Evolutionary conservation across 1,140 invertebrate species (phyloP), one percentile per base, ranked within the genome.

Genomic region (Pseudomyrmex gracilis): DNA sequence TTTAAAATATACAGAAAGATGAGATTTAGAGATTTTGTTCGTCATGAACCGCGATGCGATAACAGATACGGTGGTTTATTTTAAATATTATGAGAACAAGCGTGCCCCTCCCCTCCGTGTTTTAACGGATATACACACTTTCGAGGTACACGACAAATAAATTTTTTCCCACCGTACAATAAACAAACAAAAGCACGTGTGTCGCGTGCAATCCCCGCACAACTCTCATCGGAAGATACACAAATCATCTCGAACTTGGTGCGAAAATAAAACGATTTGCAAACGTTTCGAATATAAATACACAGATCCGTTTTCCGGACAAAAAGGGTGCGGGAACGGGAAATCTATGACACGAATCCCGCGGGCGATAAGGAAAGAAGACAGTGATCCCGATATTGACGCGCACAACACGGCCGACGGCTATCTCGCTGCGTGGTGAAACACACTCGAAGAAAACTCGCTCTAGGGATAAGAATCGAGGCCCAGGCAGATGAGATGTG

Each of bases 401-500:
- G 60, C 43, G 13, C 55, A 58, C 12, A 10, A 20, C 15, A 70
- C 66, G 9, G 17, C 24, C 47, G 13, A 51, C 15, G 9, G 17
- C 15, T 22, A 12, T 67, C 57, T 34, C 34, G 5, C 34, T 57
- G 43, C 43, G 10, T 34, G 10, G 20, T 67, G 47, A 77, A 77
- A 53, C 53, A 67, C 47, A n/a, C n/a, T n/a, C n/a, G 8, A 53
- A 77, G 73, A 20, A 49, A 20, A 53, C 49, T 34, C 34, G 34
- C 34, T 34, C 15, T 5, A 57, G 58, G 66, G 13, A 47, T 20
- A 20, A 73, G 67, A 71, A 47, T 51, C 43, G 53, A 34, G 34
- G 20, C 15, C 9, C 53, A 47, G 73, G 80, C 88, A 88, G 91
- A 92, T 92, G 91, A 91, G 86, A 92, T 91, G 90, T 92, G 90